A percentile compares a stretch with the other conserved stretches of the same genome.
Evolutionary conservation across 92 coral and sea anemone species (phyloP).

Genomic region (Actinostola sp.): DNA sequence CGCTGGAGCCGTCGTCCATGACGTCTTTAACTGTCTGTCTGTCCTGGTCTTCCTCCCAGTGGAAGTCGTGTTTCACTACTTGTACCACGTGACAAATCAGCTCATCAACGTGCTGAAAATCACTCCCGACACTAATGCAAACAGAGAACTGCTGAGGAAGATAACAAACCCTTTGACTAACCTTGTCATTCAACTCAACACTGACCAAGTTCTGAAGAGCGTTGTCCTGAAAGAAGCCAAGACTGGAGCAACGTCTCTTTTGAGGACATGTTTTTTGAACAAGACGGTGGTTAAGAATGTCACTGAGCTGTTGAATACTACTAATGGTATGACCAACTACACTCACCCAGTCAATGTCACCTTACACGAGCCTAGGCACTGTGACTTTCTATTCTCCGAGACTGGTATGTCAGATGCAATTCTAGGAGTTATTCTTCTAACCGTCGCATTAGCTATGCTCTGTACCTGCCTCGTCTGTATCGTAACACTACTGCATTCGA

Average conservation of each 20-base stretch:
- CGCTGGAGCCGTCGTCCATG: conserved; percentile 90
- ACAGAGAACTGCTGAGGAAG: conserved; percentile 70
- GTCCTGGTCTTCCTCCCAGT: conserved; percentile 83
- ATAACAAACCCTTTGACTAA: conserved; percentile 88
- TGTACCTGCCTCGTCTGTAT: conserved; percentile 81
- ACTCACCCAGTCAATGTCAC: conserved; percentile 28
- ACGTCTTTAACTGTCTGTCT: conserved; percentile 86
- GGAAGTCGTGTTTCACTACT: conserved; percentile 78
- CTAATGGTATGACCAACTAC: conserved; percentile 28
- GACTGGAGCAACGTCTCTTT: conserved; percentile 50
- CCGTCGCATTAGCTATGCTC: conserved; percentile 65
- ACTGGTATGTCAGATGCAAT: conserved; percentile 80
- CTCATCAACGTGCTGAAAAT: conserved; percentile 54
- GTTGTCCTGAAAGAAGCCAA: conserved; percentile 67
- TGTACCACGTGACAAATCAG: conserved; percentile 65
- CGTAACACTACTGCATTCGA: conserved; percentile 86
- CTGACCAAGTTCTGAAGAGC: conserved; percentile 59
- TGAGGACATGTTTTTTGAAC: conserved; percentile 64
- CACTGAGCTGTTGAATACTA: conserved; percentile 25
- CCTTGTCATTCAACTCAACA: conserved; percentile 78
- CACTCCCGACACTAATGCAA: conserved; percentile 51
- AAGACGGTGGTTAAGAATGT: conserved; percentile 17
- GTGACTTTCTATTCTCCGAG: conserved; percentile 31
- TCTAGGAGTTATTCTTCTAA: conserved; percentile 79
- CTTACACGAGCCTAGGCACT: conserved; percentile 9